Conservation (phyloP, 2,797 vertebrate genomes). For the Coregonus suidteri region DNA sequence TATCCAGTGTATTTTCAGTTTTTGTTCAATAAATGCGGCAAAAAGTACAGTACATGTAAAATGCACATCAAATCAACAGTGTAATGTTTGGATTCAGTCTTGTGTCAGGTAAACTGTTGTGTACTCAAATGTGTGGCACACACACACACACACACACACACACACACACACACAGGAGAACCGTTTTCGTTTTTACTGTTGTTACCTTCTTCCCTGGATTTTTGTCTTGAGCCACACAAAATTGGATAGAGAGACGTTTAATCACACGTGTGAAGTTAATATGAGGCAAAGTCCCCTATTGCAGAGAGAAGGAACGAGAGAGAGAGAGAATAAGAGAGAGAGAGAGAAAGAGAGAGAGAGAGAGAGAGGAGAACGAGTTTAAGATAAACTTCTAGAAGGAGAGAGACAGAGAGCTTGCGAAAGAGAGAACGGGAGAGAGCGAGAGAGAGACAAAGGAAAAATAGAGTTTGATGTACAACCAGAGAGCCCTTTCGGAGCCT, state of each 20-base stretch:
- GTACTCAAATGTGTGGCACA: no score
- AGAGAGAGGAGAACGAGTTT: not conserved
- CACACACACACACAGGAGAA: constrained; percentile 42
- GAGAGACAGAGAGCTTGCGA: not conserved
- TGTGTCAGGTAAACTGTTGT: no score
- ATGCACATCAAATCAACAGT: no score
- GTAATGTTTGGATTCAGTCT: no score
- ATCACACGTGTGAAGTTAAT: constrained; percentile 54
- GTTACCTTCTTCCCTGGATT: constrained; percentile 42
- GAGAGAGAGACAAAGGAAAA: not conserved
- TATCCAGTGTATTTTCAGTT: no score
- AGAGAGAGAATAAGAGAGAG: constrained; percentile 14
- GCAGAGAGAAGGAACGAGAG: constrained; percentile 8
- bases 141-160: constrained; percentile 21
- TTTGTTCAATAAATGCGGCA: no score
- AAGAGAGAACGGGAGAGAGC: constrained; percentile 26
- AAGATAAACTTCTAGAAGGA: constrained; percentile 1
- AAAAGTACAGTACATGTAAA: no score
- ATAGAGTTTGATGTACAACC: constrained; percentile 36
- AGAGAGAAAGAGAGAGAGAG: constrained; percentile 16
- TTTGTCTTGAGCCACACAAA: constrained; percentile 54
- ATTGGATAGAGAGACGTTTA: constrained; percentile 58
- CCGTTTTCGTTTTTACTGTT: constrained; percentile 54
- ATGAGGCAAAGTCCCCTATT: constrained; percentile 29
- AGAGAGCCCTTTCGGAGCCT: constrained; percentile 33